phyloP scores from a whole-genome alignment of 2,888 invertebrate genomes.

The Sinentomon sp. region DNA sequence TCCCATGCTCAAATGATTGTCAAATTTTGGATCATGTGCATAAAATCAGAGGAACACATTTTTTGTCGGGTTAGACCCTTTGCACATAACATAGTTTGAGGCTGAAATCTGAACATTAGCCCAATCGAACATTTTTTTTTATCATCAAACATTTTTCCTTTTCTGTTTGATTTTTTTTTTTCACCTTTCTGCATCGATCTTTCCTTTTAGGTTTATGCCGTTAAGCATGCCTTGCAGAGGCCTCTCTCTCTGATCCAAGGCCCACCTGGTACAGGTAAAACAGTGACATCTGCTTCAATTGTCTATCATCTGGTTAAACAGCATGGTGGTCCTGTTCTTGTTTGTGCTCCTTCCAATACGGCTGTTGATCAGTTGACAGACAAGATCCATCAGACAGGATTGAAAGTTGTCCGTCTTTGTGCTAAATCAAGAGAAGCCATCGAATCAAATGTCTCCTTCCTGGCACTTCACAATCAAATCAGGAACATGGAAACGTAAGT shows the following conservation, averaged over 20 bases:
- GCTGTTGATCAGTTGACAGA: constrained; percentile 97
- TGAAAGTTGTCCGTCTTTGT: constrained; percentile 76
- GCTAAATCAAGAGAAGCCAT: constrained; percentile 95
- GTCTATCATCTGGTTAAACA: constrained; percentile 92
- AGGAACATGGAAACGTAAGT: constrained; percentile 56
- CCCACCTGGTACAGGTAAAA: constrained; percentile 85
- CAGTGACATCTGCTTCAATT: constrained; percentile 95
- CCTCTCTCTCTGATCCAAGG: constrained; percentile 89
- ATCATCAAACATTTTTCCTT: background rate
- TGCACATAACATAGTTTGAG: no score
- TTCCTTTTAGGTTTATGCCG: constrained; percentile 55
- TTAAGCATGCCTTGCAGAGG: constrained; percentile 86
- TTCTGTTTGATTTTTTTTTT: no score
- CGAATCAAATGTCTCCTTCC: constrained; percentile 84
- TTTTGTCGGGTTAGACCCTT: no score
- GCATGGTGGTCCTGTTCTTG: constrained; percentile 66
- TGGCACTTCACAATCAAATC: constrained; percentile 91
- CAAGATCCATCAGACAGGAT: constrained; percentile 87
- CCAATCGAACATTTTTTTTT: no score
- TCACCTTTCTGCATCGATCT: background rate
- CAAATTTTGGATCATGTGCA: no score
- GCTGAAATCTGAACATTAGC: no score
- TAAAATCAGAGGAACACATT: no score
- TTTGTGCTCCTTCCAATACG: constrained; percentile 96
- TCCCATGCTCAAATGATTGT: no score